These are phyloP conservation scores for Brenthis ino DNA, from an alignment of 2,888 invertebrate genomes.

Conservation along the genomic window DNA sequence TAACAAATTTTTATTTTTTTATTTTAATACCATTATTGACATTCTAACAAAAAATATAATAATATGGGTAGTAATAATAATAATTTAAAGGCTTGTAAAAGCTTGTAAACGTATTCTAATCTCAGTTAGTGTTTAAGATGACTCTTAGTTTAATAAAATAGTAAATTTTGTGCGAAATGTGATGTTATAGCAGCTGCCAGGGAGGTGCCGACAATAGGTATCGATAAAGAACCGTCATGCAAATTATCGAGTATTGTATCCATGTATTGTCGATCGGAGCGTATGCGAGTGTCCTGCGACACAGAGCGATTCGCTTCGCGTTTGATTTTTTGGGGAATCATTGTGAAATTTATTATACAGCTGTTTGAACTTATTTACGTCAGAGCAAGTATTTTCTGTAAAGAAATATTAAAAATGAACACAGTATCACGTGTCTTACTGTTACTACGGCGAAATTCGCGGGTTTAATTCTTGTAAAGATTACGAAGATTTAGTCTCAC, in stretches of 20 bases:
- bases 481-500: no score
- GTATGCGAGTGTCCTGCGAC: conserved; percentile 68
- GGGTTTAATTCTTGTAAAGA: no score
- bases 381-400: conserved; percentile 13
- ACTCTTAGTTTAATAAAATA: background rate
- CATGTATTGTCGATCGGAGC: conserved; percentile 61
- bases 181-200: conserved; percentile 62
- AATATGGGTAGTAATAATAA: no score
- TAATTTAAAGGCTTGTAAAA: background rate
- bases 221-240: conserved; percentile 80
- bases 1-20: no score
- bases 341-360: conserved; percentile 60
- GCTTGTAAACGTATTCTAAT: background rate
- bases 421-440: no score
- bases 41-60: no score
- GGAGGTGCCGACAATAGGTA: conserved; percentile 62
- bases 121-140: conserved; percentile 7
- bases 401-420: background rate
- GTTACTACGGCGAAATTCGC: no score
- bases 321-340: conserved; percentile 63
- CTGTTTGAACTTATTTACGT: conserved; percentile 50
- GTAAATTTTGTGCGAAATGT: background rate
- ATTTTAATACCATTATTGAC: no score
- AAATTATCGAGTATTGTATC: conserved; percentile 76
- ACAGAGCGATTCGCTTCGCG: conserved; percentile 66